These are phyloP conservation scores for Porites rus DNA, from an alignment of 92 coral and sea anemone genomes.

Conservation along the genomic window DNA sequence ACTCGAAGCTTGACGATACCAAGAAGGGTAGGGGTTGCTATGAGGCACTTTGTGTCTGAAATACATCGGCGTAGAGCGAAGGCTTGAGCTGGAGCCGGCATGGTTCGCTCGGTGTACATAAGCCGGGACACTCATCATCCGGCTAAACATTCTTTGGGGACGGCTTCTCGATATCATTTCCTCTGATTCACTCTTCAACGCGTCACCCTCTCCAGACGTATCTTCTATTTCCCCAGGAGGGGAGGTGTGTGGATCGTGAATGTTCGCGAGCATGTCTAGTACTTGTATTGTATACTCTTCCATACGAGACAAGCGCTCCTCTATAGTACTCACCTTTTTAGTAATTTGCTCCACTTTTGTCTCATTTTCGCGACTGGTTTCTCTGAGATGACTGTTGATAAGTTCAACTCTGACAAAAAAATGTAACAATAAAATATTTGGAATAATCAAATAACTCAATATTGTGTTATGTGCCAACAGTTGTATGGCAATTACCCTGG, in stretches of 20 bases:
- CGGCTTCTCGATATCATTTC: not conserved
- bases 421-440: not conserved
- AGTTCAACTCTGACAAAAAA: constrained; percentile 65
- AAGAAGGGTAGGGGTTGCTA: constrained; percentile 69
- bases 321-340: constrained; percentile 60
- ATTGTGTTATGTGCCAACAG: not conserved
- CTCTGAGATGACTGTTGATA: constrained; percentile 62
- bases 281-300: constrained; percentile 84
- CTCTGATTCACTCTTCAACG: constrained; percentile 15
- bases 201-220: not conserved
- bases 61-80: constrained; percentile 49
- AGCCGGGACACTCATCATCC: constrained; percentile 87
- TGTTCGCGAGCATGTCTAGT: constrained; percentile 74
- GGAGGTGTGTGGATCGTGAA: constrained; percentile 37
- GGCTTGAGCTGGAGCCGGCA: constrained; percentile 33
- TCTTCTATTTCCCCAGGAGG: constrained; percentile 29
- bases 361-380: constrained; percentile 51
- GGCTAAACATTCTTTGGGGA: constrained; percentile 53
- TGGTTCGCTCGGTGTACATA: constrained; percentile 65
- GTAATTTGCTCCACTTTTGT: constrained; percentile 56
- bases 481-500: no score
- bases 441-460: not conserved
- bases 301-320: constrained; percentile 65
- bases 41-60: constrained; percentile 71
- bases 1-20: constrained; percentile 52